Conservation (phyloP, 2,888 invertebrate genomes). For the Eupithecia tripunctaria region DNA sequence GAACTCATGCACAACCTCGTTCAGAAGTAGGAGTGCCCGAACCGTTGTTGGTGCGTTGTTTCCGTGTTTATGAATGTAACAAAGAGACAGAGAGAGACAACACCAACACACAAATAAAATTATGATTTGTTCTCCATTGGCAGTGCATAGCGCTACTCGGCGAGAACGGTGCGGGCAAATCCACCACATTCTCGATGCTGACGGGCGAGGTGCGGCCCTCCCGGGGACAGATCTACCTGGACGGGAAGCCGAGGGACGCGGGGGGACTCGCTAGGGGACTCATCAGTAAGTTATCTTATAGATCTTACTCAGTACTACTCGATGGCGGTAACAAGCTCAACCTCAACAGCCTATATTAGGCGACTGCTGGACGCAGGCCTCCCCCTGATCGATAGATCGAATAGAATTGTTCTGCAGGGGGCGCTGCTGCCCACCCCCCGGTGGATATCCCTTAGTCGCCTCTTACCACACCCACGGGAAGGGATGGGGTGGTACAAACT, state of each 20-base stretch:
- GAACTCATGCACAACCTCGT: no score
- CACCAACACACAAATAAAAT: neutral
- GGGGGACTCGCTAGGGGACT: conserved; percentile 64
- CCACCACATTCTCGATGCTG: conserved; percentile 92
- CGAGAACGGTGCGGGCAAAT: conserved; percentile 95
- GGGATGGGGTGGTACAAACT: no score
- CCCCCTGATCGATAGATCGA: no score
- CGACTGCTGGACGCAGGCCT: no score
- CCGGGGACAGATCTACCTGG: conserved; percentile 78
- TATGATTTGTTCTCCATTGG: neutral
- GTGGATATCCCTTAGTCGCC: no score
- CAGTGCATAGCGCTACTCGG: conserved; percentile 93
- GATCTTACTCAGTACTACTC: no score
- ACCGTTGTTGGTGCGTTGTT: neutral
- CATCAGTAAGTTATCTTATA: conserved; percentile 63
- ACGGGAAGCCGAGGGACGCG: conserved; percentile 53
- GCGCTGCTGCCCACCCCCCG: no score
- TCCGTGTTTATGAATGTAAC: neutral
- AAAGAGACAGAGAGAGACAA: neutral
- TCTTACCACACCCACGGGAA: no score
- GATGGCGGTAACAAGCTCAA: no score
- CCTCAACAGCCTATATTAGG: no score
- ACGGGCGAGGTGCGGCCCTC: conserved; percentile 86
- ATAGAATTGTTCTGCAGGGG: no score
- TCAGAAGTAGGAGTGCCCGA: no score